Evolutionary conservation across 2,113 vertebrate genomes (phyloP).

Genomic region (Semicossyphus pulcher): DNA sequence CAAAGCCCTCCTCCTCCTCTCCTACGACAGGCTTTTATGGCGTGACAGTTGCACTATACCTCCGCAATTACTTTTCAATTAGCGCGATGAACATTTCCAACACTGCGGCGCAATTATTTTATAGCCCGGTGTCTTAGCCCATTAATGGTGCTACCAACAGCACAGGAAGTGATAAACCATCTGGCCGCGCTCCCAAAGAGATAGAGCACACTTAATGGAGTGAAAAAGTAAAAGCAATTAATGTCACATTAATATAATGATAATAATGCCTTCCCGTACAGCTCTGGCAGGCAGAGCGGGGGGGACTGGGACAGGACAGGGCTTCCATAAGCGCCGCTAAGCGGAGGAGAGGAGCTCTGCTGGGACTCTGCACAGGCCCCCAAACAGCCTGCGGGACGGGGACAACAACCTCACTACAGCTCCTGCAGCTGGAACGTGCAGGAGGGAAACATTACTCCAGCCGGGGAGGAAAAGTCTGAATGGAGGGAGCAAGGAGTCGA

Average conservation of each 20-base stretch:
- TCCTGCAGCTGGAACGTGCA: constrained; percentile 21
- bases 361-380: constrained; percentile 45
- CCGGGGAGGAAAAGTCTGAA: constrained; percentile 23
- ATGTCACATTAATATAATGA: constrained; percentile 91
- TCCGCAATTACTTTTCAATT: constrained; percentile 90
- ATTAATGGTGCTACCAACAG: constrained; percentile 86
- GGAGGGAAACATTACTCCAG: constrained; percentile 39
- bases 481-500: neutral
- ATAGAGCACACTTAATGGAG: constrained; percentile 89
- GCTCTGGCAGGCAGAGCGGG: constrained; percentile 71
- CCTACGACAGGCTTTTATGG: constrained; percentile 82
- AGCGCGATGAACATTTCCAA: constrained; percentile 86
- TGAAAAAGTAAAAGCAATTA: constrained; percentile 91
- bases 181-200: constrained; percentile 86
- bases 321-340: constrained; percentile 41
- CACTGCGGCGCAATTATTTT: constrained; percentile 86
- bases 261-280: constrained; percentile 85
- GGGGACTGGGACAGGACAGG: constrained; percentile 53
- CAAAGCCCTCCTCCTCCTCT: constrained; percentile 72
- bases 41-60: constrained; percentile 86
- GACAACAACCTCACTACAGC: constrained; percentile 27
- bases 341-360: constrained; percentile 52
- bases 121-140: constrained; percentile 87
- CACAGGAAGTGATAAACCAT: constrained; percentile 87
- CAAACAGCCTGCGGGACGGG: constrained; percentile 36